These are phyloP conservation scores for Ovis canadensis DNA, from an alignment of 2,113 vertebrate species.

Conservation along the genomic window DNA sequence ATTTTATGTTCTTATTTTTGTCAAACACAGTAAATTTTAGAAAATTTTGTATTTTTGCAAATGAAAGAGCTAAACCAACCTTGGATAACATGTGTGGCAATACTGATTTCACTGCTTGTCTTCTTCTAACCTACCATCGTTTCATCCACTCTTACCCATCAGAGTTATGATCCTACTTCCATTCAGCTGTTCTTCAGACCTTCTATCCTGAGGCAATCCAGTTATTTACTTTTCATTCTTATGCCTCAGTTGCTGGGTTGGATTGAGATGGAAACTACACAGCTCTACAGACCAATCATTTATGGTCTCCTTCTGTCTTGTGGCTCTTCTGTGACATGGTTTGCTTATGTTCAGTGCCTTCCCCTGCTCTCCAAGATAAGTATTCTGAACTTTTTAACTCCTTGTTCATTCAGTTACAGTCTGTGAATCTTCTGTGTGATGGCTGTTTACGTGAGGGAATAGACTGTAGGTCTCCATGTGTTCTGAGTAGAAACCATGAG, in stretches of 20 bases:
- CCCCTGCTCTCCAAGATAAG: background rate
- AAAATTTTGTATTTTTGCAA: conserved; percentile 26
- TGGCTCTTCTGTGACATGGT: background rate
- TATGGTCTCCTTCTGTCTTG: background rate
- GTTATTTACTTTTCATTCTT: background rate
- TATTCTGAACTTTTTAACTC: background rate
- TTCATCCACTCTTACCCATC: background rate
- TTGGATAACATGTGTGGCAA: background rate
- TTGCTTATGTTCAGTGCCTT: background rate
- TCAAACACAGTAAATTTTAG: background rate
- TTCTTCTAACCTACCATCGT: background rate
- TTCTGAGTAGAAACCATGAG: conserved; percentile 23
- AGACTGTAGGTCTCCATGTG: background rate
- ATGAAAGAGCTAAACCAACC: background rate
- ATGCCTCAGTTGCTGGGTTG: background rate
- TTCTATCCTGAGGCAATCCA: background rate
- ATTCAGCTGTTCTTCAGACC: background rate
- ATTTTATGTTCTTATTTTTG: conserved; percentile 20
- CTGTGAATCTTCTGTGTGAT: background rate
- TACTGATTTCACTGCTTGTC: background rate
- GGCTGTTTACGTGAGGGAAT: background rate
- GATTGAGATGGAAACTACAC: background rate
- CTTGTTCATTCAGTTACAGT: background rate
- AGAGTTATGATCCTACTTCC: background rate
- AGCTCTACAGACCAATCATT: background rate